Evolutionary conservation across 1,140 invertebrate species (phyloP).

Genomic region (Plutomurus gul): DNA sequence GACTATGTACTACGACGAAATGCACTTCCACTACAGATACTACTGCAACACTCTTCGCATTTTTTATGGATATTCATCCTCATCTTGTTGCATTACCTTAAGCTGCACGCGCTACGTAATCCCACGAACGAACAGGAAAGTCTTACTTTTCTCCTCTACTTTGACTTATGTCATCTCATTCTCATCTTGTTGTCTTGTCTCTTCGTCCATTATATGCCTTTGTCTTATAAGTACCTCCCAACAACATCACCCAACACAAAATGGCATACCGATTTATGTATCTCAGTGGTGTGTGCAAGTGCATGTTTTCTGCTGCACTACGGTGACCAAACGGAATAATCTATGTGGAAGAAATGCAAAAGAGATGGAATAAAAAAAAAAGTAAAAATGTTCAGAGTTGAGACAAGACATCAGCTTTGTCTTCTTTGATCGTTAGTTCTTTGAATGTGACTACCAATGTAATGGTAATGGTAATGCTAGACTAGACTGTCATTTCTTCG

Average conservation of each 20-base stretch:
- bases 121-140: conserved; percentile 1
- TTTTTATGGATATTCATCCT: no score
- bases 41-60: no score
- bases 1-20: background rate
- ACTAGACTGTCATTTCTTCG: background rate
- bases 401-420: background rate
- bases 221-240: background rate
- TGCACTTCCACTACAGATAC: background rate
- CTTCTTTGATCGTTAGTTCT: background rate
- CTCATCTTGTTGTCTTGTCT: background rate
- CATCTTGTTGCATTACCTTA: background rate
- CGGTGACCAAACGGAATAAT: no score
- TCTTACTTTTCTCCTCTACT: background rate
- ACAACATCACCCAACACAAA: background rate
- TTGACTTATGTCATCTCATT: background rate
- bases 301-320: no score
- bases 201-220: background rate
- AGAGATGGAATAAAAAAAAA: background rate
- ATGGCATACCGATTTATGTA: no score
- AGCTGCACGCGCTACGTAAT: conserved; percentile 1
- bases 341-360: background rate
- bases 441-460: background rate
- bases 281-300: no score
- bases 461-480: background rate
- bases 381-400: background rate